Percentiles rank a stretch among this genome's conserved stretches.
Conservation (phyloP, 2,113 vertebrate genomes). For the Coturnix japonica region DNA sequence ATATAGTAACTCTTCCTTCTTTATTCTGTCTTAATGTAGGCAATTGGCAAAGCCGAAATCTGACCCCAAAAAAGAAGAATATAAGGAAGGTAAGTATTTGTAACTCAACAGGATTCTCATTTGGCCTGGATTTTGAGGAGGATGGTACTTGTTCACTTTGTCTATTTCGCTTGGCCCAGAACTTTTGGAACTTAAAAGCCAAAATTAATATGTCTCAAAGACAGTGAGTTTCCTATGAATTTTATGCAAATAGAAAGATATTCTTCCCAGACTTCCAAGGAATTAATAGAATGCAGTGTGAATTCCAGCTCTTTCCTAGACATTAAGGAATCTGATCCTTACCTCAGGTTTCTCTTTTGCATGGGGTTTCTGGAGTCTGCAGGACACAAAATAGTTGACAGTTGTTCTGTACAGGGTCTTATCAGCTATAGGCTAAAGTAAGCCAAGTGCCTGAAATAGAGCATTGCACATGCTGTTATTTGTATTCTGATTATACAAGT, state of each 20-base stretch:
- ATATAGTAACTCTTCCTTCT: background rate
- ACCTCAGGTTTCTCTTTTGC: background rate
- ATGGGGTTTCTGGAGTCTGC: background rate
- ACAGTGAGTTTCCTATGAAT: background rate
- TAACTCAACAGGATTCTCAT: background rate
- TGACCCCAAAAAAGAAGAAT: slow-evolving; percentile 61
- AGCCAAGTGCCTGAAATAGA: background rate
- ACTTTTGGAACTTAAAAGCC: background rate
- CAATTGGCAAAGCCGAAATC: slow-evolving; percentile 74
- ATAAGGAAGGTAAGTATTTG: slow-evolving; percentile 73
- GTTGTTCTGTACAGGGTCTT: background rate
- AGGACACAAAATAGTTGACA: background rate
- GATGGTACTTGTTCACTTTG: background rate
- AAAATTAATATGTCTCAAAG: background rate
- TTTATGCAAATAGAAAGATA: background rate
- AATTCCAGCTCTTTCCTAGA: background rate
- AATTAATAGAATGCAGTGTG: background rate
- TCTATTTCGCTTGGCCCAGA: background rate
- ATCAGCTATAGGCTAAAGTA: fast-evolving
- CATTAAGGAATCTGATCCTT: background rate
- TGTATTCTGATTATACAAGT: background rate
- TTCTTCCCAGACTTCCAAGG: too few species aligned
- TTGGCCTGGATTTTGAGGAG: background rate
- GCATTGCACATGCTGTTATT: background rate
- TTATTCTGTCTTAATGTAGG: slow-evolving; percentile 53